Conservation (phyloP, 2,113 vertebrate genomes). For the Poeciliopsis prolifica region DNA sequence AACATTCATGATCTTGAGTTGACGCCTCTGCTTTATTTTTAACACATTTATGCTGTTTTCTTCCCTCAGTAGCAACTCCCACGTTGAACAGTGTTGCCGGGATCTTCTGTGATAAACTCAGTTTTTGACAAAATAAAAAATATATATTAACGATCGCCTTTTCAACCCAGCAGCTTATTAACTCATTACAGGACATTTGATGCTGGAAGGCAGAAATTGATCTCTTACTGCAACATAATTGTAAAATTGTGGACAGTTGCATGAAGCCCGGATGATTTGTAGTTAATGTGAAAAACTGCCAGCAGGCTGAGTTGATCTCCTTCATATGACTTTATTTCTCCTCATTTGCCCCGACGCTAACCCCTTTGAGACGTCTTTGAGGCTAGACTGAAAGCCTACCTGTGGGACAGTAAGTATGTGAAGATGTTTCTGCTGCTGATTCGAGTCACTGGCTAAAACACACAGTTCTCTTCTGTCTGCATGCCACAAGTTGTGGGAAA, state of each 20-base stretch:
- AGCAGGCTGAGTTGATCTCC: conserved; percentile 1
- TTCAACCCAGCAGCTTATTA: background rate
- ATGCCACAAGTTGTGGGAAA: conserved; percentile 53
- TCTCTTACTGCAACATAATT: conserved; percentile 16
- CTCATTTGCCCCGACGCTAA: conserved; percentile 60
- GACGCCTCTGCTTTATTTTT: background rate
- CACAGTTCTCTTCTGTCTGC: conserved; percentile 1
- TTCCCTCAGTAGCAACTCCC: no score
- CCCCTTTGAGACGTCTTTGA: conserved; percentile 65
- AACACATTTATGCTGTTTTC: background rate
- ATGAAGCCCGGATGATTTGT: conserved; percentile 38
- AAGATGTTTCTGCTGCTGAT: background rate
- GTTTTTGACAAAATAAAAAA: no score
- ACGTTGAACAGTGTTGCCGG: no score
- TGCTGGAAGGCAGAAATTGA: conserved; percentile 30
- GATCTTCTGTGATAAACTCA: no score
- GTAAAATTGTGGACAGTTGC: conserved; percentile 16
- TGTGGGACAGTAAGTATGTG: conserved; percentile 79
- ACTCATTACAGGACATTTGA: background rate
- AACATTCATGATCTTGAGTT: no score
- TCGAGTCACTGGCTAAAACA: background rate
- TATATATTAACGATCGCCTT: no score
- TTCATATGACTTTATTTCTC: conserved; percentile 47
- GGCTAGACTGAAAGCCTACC: conserved; percentile 80
- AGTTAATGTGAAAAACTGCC: conserved; percentile 17